Conservation (phyloP, 2,888 invertebrate species). For the Cyrtodaria siliqua region DNA sequence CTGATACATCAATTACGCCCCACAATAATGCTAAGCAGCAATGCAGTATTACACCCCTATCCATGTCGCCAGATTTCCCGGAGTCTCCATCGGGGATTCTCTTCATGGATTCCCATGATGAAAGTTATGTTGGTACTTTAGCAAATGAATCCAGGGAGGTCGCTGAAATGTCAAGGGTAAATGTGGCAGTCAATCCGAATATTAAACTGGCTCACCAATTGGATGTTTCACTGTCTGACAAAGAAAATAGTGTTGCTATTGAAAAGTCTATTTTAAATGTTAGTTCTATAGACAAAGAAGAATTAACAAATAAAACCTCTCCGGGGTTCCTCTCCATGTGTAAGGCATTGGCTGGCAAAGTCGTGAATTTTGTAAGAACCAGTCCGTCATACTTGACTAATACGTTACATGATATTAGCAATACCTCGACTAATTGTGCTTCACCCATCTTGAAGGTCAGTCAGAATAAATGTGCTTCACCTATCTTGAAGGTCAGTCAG, state of each 20-base stretch:
- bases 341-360: constrained; percentile 62
- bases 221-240: constrained; percentile 27
- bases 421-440: constrained; percentile 1
- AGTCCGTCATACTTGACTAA: constrained; percentile 47
- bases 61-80: constrained; percentile 63
- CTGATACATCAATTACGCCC: neutral
- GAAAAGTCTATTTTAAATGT: constrained; percentile 5
- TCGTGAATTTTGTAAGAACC: constrained; percentile 57
- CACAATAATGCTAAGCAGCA: neutral
- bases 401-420: constrained; percentile 10
- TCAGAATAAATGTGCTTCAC: too few relatives aligned
- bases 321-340: constrained; percentile 56
- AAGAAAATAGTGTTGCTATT: constrained; percentile 28
- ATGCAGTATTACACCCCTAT: constrained; percentile 12
- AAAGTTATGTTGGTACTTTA: constrained; percentile 11
- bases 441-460: constrained; percentile 9
- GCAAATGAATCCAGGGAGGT: too few relatives aligned
- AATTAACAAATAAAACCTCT: constrained; percentile 21
- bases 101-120: constrained; percentile 7
- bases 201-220: too few relatives aligned
- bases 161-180: too few relatives aligned
- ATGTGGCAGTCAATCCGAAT: too few relatives aligned
- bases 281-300: constrained; percentile 8
- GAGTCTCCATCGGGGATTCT: constrained; percentile 26
- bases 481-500: too few relatives aligned